Conservation (phyloP, 2,797 vertebrate species). For the Onychomys arenicola region DNA sequence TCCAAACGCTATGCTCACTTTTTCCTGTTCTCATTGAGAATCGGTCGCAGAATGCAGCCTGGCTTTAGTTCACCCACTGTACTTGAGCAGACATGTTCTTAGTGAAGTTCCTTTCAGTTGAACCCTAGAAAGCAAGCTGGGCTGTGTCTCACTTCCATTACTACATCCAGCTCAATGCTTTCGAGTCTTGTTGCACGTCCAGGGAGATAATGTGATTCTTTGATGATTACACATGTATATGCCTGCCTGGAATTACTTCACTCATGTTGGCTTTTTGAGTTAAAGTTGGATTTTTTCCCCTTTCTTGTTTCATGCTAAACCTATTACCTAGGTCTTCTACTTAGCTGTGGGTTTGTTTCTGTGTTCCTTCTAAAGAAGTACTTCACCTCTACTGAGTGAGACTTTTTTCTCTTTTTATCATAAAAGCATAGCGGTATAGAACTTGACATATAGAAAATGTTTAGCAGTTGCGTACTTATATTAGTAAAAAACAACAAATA, state of each 20-base stretch:
- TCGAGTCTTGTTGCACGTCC: not conserved
- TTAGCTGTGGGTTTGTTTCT: not conserved
- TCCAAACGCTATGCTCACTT: not conserved
- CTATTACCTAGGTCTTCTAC: not conserved
- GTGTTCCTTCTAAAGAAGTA: not conserved
- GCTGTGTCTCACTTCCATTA: not conserved
- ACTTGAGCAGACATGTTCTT: not conserved
- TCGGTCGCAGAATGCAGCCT: not conserved
- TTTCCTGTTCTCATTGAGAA: not conserved
- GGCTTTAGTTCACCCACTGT: not conserved
- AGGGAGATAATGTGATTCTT: not conserved
- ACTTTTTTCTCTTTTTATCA: not conserved
- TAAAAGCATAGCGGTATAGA: not conserved
- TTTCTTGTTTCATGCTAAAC: not conserved
- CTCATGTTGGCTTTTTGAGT: not conserved
- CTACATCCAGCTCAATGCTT: not conserved
- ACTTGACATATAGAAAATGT: not conserved
- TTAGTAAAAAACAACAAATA: not conserved
- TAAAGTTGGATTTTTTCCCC: not conserved
- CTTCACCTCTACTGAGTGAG: not conserved
- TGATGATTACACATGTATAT: not conserved
- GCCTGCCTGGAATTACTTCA: not conserved
- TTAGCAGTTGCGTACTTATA: not conserved
- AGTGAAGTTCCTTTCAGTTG: not conserved
- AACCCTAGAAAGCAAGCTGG: not conserved